A percentile compares a stretch with the other conserved stretches of the same genome.
These are phyloP conservation scores for Rhaphigaster nebulosa DNA, from an alignment of 2,888 invertebrate species.

Conservation along the genomic window DNA sequence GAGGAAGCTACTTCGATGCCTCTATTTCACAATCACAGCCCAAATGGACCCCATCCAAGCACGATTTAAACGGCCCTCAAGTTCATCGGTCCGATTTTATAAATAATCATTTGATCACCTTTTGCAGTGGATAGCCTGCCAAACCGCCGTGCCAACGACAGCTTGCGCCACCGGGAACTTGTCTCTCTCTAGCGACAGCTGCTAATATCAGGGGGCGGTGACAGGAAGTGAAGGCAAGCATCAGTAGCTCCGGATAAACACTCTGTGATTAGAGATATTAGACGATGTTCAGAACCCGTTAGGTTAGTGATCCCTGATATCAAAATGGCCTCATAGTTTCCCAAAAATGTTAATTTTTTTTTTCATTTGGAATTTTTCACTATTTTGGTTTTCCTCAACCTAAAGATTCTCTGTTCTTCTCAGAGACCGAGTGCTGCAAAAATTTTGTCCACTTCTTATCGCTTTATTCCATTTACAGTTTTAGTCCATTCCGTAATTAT, in stretches of 20 bases:
- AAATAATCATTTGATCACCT: conserved; percentile 20
- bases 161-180: not conserved
- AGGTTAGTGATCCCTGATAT: no score
- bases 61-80: not conserved
- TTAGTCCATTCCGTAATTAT: no score
- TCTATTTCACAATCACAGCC: not conserved
- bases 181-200: not conserved
- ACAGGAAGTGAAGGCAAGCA: not conserved
- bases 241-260: not conserved
- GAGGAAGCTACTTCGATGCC: not conserved
- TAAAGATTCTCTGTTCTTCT: no score
- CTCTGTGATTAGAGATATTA: not conserved
- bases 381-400: no score
- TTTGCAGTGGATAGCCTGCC: not conserved
- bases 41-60: not conserved
- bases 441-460: no score
- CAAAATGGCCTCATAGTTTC: no score
- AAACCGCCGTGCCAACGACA: conserved; percentile 2
- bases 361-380: no score
- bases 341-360: no score
- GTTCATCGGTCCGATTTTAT: conserved; percentile 34
- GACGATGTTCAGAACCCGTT: no score
- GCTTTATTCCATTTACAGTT: no score
- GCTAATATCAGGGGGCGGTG: not conserved
- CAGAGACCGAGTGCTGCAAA: no score